Evolutionary conservation across 2,113 vertebrate genomes (phyloP), one percentile per base, ranked within the genome.

Genomic region (Toxotes chatareus): DNA sequence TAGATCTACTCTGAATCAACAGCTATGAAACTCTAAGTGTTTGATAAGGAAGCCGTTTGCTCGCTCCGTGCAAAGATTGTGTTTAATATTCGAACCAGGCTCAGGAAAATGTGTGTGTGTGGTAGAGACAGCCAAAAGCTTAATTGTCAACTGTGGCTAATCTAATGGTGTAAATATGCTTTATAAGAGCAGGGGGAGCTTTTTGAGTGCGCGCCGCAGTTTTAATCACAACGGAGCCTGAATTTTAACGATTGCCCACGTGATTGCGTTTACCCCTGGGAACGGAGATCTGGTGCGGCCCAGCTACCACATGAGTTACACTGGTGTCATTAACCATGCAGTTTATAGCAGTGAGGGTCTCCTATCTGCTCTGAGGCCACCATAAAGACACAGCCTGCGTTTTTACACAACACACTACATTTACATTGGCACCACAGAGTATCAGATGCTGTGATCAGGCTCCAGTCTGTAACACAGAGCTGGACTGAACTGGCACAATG

Each of bases 81-180:
- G 19, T 75, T 56, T 32, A 55, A 71, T 56, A 89, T 70, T 47
- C 7, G 17, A 83, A 80, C 44, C 73, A 57, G 53, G 44, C 57
- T 82, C 21, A 61, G 73, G 79, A 74, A 82, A 75, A 75, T 55
- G 66, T 53, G 66, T 36, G 4, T 65, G 77, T 70, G 79, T 67
- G 82, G 49, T 74, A 27, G 42, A 77, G 68, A 19, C 64, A 81
- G 65, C 79, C 62, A 87, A 27, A 46, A 72, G 63, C 63, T 21
- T 90, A 88, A 91, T 92, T 89, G 83, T 85, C 62, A 75, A 44
- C 80, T 91, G 90, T 79, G 91, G 90, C 61, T 90, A 89, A 74
- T 53, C 72, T 82, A 86, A 79, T 84, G 87, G 89, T 83, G 69
- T 82, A 79, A 88, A 69, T 88, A 88, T 81, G 84, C 76, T 89